Conservation (phyloP, 2,888 invertebrate species). For the Hirtodrosophila cameraria region DNA sequence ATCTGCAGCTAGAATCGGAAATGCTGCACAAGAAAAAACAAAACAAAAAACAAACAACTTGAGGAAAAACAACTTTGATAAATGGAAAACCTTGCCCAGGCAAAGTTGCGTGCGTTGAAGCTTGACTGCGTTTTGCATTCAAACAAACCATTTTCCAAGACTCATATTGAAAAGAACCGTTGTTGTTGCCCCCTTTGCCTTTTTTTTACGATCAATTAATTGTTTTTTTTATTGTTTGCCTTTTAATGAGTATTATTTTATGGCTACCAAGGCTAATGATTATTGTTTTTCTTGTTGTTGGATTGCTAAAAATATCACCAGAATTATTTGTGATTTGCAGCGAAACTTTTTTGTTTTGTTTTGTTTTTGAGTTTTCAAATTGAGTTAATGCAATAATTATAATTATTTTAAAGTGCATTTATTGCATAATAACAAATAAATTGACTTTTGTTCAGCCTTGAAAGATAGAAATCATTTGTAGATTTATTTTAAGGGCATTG, state of each 20-base stretch:
- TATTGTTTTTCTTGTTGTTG: background rate
- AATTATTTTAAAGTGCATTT: constrained; percentile 5
- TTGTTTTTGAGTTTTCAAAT: background rate
- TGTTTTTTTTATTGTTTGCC: constrained; percentile 13
- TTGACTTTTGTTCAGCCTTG: constrained; percentile 8
- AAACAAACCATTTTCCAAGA: constrained; percentile 38
- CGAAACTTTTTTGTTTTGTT: constrained; percentile 5
- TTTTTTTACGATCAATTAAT: constrained; percentile 50
- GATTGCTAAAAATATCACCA: constrained; percentile 38
- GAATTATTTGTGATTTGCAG: constrained; percentile 19
- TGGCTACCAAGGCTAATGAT: constrained; percentile 35
- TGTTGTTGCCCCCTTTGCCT: constrained; percentile 21
- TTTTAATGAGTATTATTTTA: no score
- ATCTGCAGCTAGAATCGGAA: constrained; percentile 76
- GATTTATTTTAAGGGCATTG: background rate
- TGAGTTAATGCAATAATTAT: constrained; percentile 22
- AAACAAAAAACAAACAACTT: constrained; percentile 18
- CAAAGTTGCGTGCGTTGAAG: constrained; percentile 72
- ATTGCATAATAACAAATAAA: constrained; percentile 14
- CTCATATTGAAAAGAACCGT: constrained; percentile 56
- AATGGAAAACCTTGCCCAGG: constrained; percentile 52
- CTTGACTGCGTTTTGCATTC: constrained; percentile 69
- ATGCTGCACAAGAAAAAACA: constrained; percentile 44
- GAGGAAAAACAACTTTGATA: constrained; percentile 4
- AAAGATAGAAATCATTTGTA: constrained; percentile 3